Percentiles rank a stretch among this genome's conserved stretches.
Conservation (phyloP, 2,113 vertebrate genomes). For the Morone saxatilis region DNA sequence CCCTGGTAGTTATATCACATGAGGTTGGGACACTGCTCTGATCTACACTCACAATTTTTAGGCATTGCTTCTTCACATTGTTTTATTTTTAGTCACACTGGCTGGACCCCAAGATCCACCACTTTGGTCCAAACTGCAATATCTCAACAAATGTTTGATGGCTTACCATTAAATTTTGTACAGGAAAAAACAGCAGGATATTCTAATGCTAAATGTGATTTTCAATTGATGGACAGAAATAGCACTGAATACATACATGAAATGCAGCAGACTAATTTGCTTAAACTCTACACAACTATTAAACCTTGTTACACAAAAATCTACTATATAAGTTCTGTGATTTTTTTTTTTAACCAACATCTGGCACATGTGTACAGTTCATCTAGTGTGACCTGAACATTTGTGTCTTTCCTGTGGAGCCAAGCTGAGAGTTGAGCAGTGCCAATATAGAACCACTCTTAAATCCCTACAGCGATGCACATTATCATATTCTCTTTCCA, state of each 20-base stretch:
- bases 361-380: background rate
- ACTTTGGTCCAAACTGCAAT: background rate
- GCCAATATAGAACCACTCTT: conserved; percentile 30
- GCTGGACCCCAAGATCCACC: background rate
- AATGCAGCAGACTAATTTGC: too few species aligned
- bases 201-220: too few species aligned
- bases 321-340: background rate
- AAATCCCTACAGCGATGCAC: conserved; percentile 35
- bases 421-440: background rate
- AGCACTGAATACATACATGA: too few species aligned
- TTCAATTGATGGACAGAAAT: too few species aligned
- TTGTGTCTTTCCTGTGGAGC: conserved; percentile 5
- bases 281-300: too few species aligned
- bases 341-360: conserved; percentile 2
- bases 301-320: background rate
- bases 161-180: background rate
- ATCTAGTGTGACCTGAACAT: conserved; percentile 21
- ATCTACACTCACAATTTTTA: background rate
- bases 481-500: conserved; percentile 54
- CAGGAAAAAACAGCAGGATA: too few species aligned
- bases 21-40: background rate
- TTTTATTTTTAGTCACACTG: too few species aligned
- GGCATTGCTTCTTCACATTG: too few species aligned
- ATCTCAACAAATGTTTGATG: background rate
- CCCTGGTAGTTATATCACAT: background rate